These are phyloP conservation scores for Hypanus sabinus DNA, from an alignment of 2,113 vertebrate species.

Conservation along the genomic window DNA sequence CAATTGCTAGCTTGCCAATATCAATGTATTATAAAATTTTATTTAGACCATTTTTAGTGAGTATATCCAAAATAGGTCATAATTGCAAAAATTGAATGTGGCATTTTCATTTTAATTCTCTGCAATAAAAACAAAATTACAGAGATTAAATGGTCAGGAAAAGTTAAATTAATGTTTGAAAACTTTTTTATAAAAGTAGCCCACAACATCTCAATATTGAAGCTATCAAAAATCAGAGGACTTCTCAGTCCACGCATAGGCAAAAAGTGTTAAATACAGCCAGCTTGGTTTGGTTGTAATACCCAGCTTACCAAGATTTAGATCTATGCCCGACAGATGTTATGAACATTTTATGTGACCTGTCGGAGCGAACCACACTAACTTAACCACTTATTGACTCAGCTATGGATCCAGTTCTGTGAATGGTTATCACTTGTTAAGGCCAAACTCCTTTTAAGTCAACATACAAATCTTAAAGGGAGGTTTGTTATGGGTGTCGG, in stretches of 20 bases:
- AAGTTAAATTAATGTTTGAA: too few relatives aligned
- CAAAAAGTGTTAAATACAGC: neutral
- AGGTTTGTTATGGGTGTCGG: too few relatives aligned
- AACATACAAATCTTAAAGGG: too few relatives aligned
- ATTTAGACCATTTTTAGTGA: neutral
- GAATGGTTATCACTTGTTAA: too few relatives aligned
- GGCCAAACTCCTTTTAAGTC: too few relatives aligned
- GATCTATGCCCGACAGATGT: too few relatives aligned
- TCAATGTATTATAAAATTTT: neutral
- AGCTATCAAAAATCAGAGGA: neutral
- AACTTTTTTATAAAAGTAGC: neutral
- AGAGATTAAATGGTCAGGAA: neutral
- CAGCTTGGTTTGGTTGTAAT: neutral
- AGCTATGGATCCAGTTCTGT: too few relatives aligned
- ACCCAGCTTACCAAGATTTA: neutral
- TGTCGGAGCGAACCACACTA: too few relatives aligned
- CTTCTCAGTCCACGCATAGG: neutral
- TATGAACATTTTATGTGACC: too few relatives aligned
- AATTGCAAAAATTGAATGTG: neutral
- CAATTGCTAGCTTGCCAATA: neutral
- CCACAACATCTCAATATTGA: neutral
- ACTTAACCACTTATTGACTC: too few relatives aligned
- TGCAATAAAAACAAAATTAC: neutral
- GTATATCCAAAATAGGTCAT: neutral
- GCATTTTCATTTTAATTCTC: neutral